Conservation (phyloP, 2,113 vertebrate genomes). For the Albula glossodonta region DNA sequence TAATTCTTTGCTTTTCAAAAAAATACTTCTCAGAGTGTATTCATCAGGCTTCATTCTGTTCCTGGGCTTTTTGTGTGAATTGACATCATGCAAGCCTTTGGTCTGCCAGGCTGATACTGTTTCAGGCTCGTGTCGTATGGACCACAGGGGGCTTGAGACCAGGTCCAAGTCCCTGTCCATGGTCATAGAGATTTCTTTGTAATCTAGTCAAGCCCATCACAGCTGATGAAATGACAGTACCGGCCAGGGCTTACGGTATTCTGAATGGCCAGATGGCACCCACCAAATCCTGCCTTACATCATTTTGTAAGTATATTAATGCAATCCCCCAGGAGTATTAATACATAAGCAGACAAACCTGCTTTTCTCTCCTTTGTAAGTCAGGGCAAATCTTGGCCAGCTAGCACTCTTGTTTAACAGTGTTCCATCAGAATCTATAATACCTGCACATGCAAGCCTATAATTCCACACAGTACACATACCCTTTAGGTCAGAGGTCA, state of each 20-base stretch:
- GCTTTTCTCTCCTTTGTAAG: not conserved
- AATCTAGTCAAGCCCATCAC: constrained; percentile 23
- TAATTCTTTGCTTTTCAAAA: not conserved
- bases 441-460: not conserved
- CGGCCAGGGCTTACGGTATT: constrained; percentile 15
- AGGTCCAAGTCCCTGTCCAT: not conserved
- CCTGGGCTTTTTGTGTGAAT: not conserved
- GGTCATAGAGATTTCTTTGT: constrained; percentile 10
- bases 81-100: not conserved
- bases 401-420: not conserved
- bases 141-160: not conserved
- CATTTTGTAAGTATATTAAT: constrained; percentile 31
- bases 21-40: not conserved
- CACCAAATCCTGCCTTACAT: constrained; percentile 27
- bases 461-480: not conserved
- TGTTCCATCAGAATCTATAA: not conserved
- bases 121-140: not conserved
- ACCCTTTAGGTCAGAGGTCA: not conserved
- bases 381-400: not conserved
- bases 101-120: not conserved
- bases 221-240: constrained; percentile 18
- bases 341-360: constrained; percentile 4
- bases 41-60: too few relatives aligned
- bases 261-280: constrained; percentile 27
- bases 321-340: constrained; percentile 20